Base-by-base conservation (phyloP, 2,888 invertebrate genomes). In the Pristionchus fissidentatus region DNA sequence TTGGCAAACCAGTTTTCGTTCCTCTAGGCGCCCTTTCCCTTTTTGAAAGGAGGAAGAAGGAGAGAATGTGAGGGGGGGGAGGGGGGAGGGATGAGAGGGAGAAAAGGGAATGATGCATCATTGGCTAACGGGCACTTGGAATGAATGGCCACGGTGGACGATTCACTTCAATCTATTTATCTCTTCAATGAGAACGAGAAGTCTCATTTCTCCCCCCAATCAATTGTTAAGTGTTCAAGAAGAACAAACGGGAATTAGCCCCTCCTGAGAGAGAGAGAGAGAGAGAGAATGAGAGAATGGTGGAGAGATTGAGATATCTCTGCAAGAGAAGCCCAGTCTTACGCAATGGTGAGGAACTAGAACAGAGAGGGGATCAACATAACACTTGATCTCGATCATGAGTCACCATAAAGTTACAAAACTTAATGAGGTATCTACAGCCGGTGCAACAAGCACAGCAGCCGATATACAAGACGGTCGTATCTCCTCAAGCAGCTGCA, bases 251-350 rank as follows among this genome's bases (percentile, higher is more conserved):
- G 38, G 66, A 66, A 38, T 35, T 66, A 32, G 32, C n/a, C n/a
- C n/a, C n/a, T n/a, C n/a, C n/a, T n/a, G n/a, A n/a, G n/a, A n/a
- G n/a, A n/a, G n/a, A n/a, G n/a, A n/a, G 38, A 26, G 5, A 75
- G 43, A 75, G 49, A 75, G 46, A 75, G 73, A 43, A 73, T 22
- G 49, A 43, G 19, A 0, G 46, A n/a, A 49, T 75, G 13, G 13
- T 46, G 70, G 41, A 13, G 41, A 73, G 57, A 66, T 84, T 57
- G 66, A 77, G 66, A 81, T 84, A 84, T 60, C 77, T 62, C 60
- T 60, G 66, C n/a, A 29, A 26, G 29, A 29, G 66, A 29, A 15
- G 1, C 66, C 22, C 22, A 43, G 22, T 43, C 43, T 38, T 80
- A 19, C 26, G 57, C 41, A 57, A 57, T 57, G 35, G 13, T 3